A percentile compares a stretch with the other conserved stretches of the same genome.
phyloP scores from a whole-genome alignment of 2,113 vertebrate genomes.

The Turnix velox region DNA sequence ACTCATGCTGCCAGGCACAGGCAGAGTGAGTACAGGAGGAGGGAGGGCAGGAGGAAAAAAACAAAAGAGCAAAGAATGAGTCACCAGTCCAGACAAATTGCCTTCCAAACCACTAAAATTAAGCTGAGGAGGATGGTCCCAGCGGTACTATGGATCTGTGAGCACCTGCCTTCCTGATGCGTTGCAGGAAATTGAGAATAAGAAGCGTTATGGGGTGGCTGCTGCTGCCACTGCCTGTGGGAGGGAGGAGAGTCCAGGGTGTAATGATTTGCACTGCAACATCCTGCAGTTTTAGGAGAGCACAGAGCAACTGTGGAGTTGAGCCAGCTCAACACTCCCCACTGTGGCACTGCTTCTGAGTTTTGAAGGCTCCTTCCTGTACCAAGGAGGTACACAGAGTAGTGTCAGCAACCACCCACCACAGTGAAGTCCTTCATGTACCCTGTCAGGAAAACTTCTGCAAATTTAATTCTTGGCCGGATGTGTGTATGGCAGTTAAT shows the following conservation, averaged over 20 bases:
- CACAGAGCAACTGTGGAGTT: not conserved
- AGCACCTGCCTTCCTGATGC: slow-evolving; percentile 56
- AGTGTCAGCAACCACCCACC: not conserved
- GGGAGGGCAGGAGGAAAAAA: not conserved
- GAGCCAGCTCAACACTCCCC: not conserved
- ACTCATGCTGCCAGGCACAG: not conserved
- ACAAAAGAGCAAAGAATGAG: slow-evolving; percentile 34
- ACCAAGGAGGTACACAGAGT: not conserved
- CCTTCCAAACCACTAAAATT: slow-evolving; percentile 58
- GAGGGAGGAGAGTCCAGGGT: not conserved
- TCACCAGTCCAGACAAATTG: slow-evolving; percentile 62
- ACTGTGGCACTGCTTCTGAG: not conserved
- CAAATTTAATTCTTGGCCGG: not conserved
- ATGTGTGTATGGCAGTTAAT: not conserved
- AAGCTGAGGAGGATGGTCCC: slow-evolving; percentile 46
- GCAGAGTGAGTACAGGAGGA: not conserved
- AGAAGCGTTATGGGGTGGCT: not conserved
- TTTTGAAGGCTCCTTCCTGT: not conserved
- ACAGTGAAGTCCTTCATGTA: not conserved
- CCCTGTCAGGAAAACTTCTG: not conserved
- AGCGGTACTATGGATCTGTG: not conserved
- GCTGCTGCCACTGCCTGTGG: not conserved
- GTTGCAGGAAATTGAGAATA: slow-evolving; percentile 33
- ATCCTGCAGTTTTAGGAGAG: slow-evolving; percentile 25
- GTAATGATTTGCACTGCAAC: not conserved